Evolutionary conservation across 2,797 vertebrate species (phyloP).

Genomic region (Sebastes kiyomatsui): DNA sequence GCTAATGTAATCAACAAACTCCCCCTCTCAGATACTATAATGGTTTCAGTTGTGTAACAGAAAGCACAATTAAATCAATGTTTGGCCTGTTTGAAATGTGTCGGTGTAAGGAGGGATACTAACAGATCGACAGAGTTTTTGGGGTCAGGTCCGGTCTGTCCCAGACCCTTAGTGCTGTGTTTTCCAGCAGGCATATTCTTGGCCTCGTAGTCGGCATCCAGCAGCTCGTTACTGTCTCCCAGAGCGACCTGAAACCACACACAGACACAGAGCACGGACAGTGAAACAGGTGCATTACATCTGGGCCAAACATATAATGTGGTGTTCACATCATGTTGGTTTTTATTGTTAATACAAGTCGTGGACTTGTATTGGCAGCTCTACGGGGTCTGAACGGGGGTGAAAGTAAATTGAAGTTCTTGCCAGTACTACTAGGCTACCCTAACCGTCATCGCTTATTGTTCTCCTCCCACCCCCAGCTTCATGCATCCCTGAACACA

Average conservation of each 20-base stretch:
- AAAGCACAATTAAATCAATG: neutral
- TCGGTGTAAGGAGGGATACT: conserved; percentile 60
- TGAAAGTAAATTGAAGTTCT: too few relatives aligned
- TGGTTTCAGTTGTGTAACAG: conserved; percentile 18
- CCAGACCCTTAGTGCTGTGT: conserved; percentile 91
- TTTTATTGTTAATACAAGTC: neutral
- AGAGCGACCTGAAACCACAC: conserved; percentile 86
- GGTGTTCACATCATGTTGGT: neutral
- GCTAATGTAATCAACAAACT: neutral
- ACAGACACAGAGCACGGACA: neutral
- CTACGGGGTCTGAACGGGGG: neutral
- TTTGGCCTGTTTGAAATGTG: conserved; percentile 1
- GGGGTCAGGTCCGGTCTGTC: conserved; percentile 85
- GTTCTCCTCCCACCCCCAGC: too few relatives aligned
- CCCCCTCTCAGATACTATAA: neutral
- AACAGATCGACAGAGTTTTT: conserved; percentile 79
- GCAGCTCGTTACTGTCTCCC: conserved; percentile 87
- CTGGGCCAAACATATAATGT: neutral
- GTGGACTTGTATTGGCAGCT: neutral
- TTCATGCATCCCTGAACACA: too few relatives aligned
- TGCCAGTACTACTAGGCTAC: too few relatives aligned
- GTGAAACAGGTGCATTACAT: neutral
- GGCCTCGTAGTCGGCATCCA: conserved; percentile 86
- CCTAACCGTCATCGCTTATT: too few relatives aligned
- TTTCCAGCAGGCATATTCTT: conserved; percentile 84